These are phyloP conservation scores for Zootermopsis nevadensis DNA, from an alignment of 2,888 invertebrate genomes.

Conservation along the genomic window DNA sequence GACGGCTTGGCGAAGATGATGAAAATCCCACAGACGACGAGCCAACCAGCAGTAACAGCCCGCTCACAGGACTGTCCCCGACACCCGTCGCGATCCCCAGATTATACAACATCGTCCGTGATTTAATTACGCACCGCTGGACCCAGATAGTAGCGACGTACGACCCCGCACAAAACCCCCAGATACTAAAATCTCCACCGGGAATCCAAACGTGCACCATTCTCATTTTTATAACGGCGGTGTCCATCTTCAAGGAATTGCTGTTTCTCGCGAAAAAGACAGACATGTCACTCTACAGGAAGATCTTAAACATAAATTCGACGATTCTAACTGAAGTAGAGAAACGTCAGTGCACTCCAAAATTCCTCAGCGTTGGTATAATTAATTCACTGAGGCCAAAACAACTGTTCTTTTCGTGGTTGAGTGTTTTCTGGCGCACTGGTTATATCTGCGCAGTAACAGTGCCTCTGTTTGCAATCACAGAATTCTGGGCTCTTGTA, in stretches of 20 bases:
- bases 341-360: conserved; percentile 58
- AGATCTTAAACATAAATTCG: conserved; percentile 10
- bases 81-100: conserved; percentile 34
- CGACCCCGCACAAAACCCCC: conserved; percentile 80
- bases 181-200: conserved; percentile 71
- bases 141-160: conserved; percentile 78
- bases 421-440: background rate
- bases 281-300: background rate
- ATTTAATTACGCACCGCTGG: conserved; percentile 79
- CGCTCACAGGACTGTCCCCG: conserved; percentile 63
- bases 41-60: conserved; percentile 68
- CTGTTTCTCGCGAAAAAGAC: background rate
- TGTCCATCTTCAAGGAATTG: conserved; percentile 68
- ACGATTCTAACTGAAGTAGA: conserved; percentile 58
- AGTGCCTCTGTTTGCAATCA: background rate
- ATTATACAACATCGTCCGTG: conserved; percentile 56
- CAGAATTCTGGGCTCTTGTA: background rate
- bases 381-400: conserved; percentile 59
- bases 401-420: background rate
- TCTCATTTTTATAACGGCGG: conserved; percentile 73
- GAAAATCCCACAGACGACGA: conserved; percentile 58
- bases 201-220: conserved; percentile 68
- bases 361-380: conserved; percentile 55
- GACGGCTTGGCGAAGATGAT: conserved; percentile 47
- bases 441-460: background rate